Evolutionary conservation across 2,113 vertebrate species (phyloP).

Genomic region (Thinocorus orbignyianus): DNA sequence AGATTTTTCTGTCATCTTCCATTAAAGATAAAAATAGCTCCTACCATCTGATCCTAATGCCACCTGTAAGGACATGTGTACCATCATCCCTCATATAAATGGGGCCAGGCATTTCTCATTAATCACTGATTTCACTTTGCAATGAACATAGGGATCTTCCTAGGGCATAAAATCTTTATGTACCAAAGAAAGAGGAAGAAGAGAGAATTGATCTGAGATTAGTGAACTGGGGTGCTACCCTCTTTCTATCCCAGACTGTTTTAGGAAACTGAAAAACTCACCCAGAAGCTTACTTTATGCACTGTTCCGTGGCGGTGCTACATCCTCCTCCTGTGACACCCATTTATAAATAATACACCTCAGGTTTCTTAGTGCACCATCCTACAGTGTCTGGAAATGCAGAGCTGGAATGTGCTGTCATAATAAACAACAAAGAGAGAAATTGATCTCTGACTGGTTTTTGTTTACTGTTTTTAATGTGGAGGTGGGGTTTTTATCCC

Average conservation of each 20-base stretch:
- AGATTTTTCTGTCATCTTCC: not conserved
- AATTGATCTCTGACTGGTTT: not conserved
- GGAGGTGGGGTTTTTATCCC: not conserved
- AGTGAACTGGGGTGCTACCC: not conserved
- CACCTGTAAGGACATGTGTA: not conserved
- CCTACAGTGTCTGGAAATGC: not conserved
- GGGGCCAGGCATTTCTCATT: not conserved
- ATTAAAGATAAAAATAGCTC: not conserved
- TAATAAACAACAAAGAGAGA: not conserved
- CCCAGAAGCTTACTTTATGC: not conserved
- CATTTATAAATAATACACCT: fast-evolving
- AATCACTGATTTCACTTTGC: not conserved
- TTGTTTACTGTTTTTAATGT: not conserved
- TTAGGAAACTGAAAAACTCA: not conserved
- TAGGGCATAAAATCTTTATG: not conserved
- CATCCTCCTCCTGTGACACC: not conserved
- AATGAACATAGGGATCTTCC: not conserved
- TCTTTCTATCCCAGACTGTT: not conserved
- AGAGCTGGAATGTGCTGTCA: not conserved
- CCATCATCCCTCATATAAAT: not conserved
- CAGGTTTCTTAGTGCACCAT: not conserved
- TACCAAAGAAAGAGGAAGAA: not conserved
- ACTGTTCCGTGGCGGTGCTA: not conserved
- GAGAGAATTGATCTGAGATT: not conserved
- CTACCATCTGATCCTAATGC: not conserved